These are phyloP conservation scores for Callimorpha dominula DNA, from an alignment of 2,888 invertebrate species.

Conservation along the genomic window DNA sequence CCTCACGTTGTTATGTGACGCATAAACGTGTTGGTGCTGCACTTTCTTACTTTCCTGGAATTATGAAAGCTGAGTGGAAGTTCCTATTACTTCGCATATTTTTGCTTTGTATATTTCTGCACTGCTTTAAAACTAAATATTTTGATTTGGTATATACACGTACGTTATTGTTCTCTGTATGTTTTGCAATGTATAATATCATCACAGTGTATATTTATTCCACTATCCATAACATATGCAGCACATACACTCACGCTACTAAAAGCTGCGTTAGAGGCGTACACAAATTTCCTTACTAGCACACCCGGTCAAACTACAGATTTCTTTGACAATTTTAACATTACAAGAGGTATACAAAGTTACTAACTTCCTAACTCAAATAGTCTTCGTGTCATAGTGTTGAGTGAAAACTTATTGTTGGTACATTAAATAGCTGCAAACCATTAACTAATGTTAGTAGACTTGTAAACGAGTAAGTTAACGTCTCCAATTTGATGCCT, in stretches of 20 bases:
- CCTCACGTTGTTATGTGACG: conserved; percentile 6
- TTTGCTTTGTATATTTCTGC: not conserved
- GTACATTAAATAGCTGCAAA: conserved; percentile 22
- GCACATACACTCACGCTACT: not conserved
- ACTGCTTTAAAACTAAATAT: not conserved
- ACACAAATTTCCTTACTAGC: conserved; percentile 1
- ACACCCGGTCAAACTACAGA: not conserved
- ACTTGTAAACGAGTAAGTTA: conserved; percentile 36
- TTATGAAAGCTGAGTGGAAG: not conserved
- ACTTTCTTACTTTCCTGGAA: not conserved
- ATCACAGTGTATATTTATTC: not conserved
- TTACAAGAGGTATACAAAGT: conserved; percentile 7
- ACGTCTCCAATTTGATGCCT: conserved; percentile 52
- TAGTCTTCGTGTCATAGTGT: conserved; percentile 11
- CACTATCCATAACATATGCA: not conserved
- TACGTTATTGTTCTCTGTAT: not conserved
- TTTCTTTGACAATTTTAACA: conserved; percentile 18
- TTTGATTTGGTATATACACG: not conserved
- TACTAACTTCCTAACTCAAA: conserved; percentile 12
- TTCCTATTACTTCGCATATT: too few relatives aligned
- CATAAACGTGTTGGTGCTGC: conserved; percentile 13
- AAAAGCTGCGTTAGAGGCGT: not conserved
- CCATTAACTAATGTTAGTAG: conserved; percentile 28
- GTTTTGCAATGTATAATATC: not conserved
- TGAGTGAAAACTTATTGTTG: conserved; percentile 11